phyloP scores from a whole-genome alignment of 1,140 invertebrate genomes.

The Trachymyrmex septentrionalis region DNA sequence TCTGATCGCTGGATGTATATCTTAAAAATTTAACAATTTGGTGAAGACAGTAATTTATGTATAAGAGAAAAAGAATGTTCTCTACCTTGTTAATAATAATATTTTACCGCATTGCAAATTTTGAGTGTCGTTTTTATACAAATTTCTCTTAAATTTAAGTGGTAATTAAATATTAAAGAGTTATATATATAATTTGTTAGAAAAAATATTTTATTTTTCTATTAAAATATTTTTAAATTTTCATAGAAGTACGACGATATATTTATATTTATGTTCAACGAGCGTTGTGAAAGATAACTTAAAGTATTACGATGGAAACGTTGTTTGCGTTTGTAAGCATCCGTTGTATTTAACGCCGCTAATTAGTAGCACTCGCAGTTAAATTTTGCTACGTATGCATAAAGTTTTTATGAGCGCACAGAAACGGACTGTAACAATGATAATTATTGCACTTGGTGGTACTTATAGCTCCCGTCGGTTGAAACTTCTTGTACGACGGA shows the following conservation, averaged over 20 bases:
- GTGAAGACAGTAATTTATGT: neutral
- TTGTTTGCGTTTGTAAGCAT: slow-evolving; percentile 7
- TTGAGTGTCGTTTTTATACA: neutral
- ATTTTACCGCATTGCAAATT: neutral
- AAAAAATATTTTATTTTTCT: neutral
- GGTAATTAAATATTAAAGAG: neutral
- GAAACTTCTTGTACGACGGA: slow-evolving; percentile 50
- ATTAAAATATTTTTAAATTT: neutral
- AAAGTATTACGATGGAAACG: neutral
- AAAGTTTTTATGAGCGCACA: slow-evolving; percentile 43
- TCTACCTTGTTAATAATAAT: neutral
- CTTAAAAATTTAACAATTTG: neutral
- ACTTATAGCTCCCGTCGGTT: slow-evolving; percentile 30
- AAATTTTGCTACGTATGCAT: slow-evolving; percentile 42
- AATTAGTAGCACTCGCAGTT: slow-evolving; percentile 32
- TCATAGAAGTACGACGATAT: neutral
- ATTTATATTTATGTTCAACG: neutral
- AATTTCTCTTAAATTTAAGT: neutral
- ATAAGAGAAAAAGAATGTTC: neutral
- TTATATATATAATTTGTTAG: neutral
- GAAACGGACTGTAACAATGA: slow-evolving; percentile 41
- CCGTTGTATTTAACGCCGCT: slow-evolving; percentile 23
- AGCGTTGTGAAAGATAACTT: neutral
- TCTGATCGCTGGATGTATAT: no score
- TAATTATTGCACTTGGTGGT: slow-evolving; percentile 52